Conservation (phyloP, 2,888 invertebrate genomes). For the Nemotelus pantherinus region DNA sequence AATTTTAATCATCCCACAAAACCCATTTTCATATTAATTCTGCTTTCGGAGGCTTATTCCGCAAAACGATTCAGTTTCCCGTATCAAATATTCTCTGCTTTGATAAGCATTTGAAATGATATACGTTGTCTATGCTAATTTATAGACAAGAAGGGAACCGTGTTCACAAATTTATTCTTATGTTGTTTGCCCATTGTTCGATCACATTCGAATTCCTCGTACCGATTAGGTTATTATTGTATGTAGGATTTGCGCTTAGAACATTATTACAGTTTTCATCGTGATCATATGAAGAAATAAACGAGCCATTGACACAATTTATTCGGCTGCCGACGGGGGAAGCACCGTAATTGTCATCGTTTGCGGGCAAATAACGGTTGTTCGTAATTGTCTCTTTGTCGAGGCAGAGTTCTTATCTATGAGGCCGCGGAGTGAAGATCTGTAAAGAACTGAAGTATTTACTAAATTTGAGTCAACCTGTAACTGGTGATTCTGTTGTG, state of each 20-base stretch:
- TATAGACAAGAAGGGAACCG: too few species aligned
- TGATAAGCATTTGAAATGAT: too few species aligned
- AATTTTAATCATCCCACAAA: too few species aligned
- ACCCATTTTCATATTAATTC: too few species aligned
- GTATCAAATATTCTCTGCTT: too few species aligned
- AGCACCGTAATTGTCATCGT: constrained; percentile 57
- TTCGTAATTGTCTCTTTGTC: constrained; percentile 54
- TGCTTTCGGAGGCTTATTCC: too few species aligned
- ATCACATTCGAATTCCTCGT: constrained; percentile 51
- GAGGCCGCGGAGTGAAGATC: constrained; percentile 53
- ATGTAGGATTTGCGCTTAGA: constrained; percentile 55
- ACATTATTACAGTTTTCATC: constrained; percentile 58
- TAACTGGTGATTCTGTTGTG: constrained; percentile 51
- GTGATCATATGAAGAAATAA: constrained; percentile 54
- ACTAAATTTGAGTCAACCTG: constrained; percentile 27
- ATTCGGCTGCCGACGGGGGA: constrained; percentile 52
- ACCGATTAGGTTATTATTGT: constrained; percentile 45
- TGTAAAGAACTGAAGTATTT: constrained; percentile 27
- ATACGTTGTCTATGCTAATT: too few species aligned
- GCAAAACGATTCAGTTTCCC: too few species aligned
- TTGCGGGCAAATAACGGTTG: constrained; percentile 58
- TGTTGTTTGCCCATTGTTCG: constrained; percentile 59
- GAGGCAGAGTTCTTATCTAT: constrained; percentile 51
- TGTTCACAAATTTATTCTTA: constrained; percentile 56
- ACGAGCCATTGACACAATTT: constrained; percentile 56